Conservation (phyloP, 1,140 invertebrate genomes). For the Cryptotermes secundus region DNA sequence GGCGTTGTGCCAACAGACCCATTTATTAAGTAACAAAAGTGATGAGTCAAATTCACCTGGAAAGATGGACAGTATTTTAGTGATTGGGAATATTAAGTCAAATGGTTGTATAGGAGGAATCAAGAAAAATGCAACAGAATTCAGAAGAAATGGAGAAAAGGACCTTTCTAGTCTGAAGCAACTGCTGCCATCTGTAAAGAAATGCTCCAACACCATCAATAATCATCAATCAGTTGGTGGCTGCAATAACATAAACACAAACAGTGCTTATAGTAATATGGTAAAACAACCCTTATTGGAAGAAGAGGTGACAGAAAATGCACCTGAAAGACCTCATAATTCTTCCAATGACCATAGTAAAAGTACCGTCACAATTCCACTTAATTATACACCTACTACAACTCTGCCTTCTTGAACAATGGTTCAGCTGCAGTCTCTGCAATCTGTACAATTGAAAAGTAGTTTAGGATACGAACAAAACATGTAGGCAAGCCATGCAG, state of each 20-base stretch:
- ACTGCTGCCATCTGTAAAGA: neutral
- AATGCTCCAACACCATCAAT: neutral
- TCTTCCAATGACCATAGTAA: neutral
- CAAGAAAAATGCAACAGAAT: conserved; percentile 21
- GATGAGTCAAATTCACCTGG: neutral
- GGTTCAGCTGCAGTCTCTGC: neutral
- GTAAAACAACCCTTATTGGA: conserved; percentile 14
- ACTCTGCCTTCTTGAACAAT: neutral
- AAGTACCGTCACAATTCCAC: neutral
- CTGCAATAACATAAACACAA: neutral
- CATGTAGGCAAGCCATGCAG: neutral
- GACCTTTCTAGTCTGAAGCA: conserved; percentile 26
- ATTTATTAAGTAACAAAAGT: neutral
- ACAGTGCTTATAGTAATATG: conserved; percentile 23
- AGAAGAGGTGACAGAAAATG: neutral
- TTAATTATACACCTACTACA: neutral
- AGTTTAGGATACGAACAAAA: neutral
- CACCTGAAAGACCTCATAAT: neutral
- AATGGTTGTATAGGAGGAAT: conserved; percentile 14
- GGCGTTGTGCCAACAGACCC: conserved; percentile 21
- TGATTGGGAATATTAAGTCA: neutral
- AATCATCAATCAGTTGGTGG: neutral
- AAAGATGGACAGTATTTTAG: neutral
- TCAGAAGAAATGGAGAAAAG: conserved; percentile 25
- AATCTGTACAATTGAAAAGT: neutral